A percentile compares a stretch with the other conserved stretches of the same genome.
These are phyloP conservation scores for Sebastes dallii DNA, from an alignment of 2,797 vertebrate genomes.

Conservation along the genomic window DNA sequence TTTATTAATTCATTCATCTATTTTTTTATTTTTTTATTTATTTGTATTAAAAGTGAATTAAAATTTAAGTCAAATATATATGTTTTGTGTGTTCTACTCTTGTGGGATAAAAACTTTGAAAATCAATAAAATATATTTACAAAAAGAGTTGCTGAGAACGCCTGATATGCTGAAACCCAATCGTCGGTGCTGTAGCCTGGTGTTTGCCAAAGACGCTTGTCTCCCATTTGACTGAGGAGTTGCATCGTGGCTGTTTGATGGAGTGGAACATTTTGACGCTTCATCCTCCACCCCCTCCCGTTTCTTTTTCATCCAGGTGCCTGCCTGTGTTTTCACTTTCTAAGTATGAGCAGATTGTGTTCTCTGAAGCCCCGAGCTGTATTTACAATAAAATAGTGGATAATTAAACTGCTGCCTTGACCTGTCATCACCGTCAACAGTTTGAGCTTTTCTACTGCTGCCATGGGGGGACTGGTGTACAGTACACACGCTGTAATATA, in stretches of 20 bases:
- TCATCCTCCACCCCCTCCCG: background rate
- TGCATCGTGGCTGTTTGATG: slow-evolving; percentile 33
- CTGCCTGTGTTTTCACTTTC: slow-evolving; percentile 59
- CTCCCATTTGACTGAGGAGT: slow-evolving; percentile 11
- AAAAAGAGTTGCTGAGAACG: background rate
- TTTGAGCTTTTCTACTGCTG: background rate
- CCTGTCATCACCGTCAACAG: slow-evolving; percentile 70
- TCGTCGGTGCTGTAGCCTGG: background rate
- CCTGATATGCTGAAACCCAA: slow-evolving; percentile 42
- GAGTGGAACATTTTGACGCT: slow-evolving; percentile 45
- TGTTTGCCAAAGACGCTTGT: slow-evolving; percentile 27
- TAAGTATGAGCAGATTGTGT: slow-evolving; percentile 8
- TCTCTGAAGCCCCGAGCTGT: slow-evolving; percentile 28
- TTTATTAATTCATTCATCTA: too few relatives aligned
- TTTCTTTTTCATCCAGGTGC: slow-evolving; percentile 36
- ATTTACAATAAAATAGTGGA: slow-evolving; percentile 73
- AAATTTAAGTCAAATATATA: too few relatives aligned
- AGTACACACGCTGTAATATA: background rate
- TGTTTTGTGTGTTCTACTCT: too few relatives aligned
- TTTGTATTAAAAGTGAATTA: too few relatives aligned
- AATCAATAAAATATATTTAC: too few relatives aligned
- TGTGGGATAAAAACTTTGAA: too few relatives aligned
- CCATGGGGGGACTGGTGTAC: slow-evolving; percentile 2
- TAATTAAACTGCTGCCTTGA: slow-evolving; percentile 54
- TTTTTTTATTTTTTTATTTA: too few relatives aligned